Conservation (phyloP, 2,888 invertebrate species). For the Scaptomyza parva region DNA sequence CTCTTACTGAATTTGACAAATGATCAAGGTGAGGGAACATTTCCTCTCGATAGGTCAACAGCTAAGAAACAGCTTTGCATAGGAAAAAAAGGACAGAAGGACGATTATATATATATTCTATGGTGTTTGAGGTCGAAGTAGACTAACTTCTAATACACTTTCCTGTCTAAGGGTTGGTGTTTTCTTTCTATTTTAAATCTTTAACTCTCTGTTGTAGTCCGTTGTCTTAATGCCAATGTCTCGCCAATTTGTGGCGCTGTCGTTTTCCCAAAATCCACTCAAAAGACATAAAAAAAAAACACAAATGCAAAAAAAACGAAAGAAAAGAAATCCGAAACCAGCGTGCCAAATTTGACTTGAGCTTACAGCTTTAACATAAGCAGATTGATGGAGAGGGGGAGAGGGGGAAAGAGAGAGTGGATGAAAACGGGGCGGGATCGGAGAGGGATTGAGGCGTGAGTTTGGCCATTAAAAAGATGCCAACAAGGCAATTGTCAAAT, state of each 20-base stretch:
- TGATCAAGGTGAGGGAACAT: too few species aligned
- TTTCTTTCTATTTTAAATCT: slow-evolving; percentile 7
- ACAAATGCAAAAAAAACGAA: too few species aligned
- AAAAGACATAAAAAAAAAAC: slow-evolving; percentile 38
- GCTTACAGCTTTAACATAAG: slow-evolving; percentile 32
- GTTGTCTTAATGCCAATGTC: slow-evolving; percentile 54
- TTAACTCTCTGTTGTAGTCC: slow-evolving; percentile 16
- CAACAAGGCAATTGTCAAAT: slow-evolving; percentile 79
- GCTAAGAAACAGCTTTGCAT: too few species aligned
- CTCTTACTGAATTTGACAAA: too few species aligned
- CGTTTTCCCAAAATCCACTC: slow-evolving; percentile 53
- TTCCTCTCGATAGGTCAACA: too few species aligned
- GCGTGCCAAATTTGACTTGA: slow-evolving; percentile 69
- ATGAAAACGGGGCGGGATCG: background rate
- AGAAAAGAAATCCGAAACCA: slow-evolving; percentile 40
- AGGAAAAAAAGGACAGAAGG: too few species aligned
- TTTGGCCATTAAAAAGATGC: slow-evolving; percentile 71
- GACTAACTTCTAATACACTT: too few species aligned
- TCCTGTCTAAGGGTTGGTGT: too few species aligned
- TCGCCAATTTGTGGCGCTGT: slow-evolving; percentile 59
- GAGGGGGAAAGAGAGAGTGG: background rate
- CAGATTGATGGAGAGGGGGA: background rate
- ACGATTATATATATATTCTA: too few species aligned
- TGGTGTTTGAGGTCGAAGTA: too few species aligned
- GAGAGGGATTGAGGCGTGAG: background rate